Percentiles rank a stretch among this genome's conserved stretches.
Conservation (phyloP, 2,888 invertebrate species). For the Rhagium mordax region DNA sequence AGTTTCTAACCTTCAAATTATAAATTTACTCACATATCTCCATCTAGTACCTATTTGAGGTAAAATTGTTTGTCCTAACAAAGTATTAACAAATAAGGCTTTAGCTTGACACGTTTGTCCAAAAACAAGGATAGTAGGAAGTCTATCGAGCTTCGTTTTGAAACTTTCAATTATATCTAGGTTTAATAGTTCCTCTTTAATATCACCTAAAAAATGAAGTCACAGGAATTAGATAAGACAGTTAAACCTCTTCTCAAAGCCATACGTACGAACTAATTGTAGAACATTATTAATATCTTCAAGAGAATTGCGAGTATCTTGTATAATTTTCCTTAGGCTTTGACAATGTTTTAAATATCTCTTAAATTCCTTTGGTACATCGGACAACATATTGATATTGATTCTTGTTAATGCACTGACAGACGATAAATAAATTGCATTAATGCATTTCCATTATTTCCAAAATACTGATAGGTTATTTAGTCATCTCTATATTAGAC, state of each 20-base stretch:
- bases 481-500: conserved; percentile 21
- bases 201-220: conserved; percentile 59
- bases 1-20: background rate
- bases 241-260: conserved; percentile 19
- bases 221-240: conserved; percentile 17
- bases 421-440: background rate
- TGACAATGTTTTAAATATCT: conserved; percentile 66
- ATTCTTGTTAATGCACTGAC: conserved; percentile 7
- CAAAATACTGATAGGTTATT: conserved; percentile 27
- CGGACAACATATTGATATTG: conserved; percentile 56
- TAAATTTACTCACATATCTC: conserved; percentile 76
- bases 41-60: conserved; percentile 76
- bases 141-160: conserved; percentile 61
- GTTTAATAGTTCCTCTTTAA: conserved; percentile 64
- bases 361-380: conserved; percentile 65
- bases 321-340: conserved; percentile 64
- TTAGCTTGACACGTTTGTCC: conserved; percentile 82
- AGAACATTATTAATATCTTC: conserved; percentile 66
- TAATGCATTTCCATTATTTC: no score
- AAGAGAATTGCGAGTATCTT: conserved; percentile 65
- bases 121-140: conserved; percentile 81
- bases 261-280: conserved; percentile 63
- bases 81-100: conserved; percentile 80
- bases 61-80: conserved; percentile 79
- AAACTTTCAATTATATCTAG: conserved; percentile 61